Conservation (phyloP, 1,140 invertebrate genomes). For the Patella vulgata region DNA sequence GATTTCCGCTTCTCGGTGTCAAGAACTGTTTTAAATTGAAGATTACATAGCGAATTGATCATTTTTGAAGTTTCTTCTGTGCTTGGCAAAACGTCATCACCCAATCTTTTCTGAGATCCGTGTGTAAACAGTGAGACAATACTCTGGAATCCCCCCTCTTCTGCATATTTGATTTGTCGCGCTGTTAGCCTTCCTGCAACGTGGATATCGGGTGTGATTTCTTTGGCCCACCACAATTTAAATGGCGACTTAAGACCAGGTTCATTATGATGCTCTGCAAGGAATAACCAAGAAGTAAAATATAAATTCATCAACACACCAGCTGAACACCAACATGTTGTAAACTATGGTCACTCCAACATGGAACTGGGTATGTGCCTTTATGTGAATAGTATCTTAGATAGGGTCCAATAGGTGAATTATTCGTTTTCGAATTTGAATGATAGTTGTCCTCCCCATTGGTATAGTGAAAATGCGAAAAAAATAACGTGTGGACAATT, state of each 20-base stretch:
- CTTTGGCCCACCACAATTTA: constrained; percentile 59
- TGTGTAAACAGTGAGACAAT: constrained; percentile 49
- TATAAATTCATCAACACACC: no score
- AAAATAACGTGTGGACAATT: no score
- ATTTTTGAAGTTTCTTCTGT: constrained; percentile 37
- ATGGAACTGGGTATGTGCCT: no score
- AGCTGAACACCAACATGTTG: no score
- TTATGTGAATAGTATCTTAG: no score
- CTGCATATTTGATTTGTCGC: constrained; percentile 53
- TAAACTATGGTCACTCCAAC: no score
- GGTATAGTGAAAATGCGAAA: no score
- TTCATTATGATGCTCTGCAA: no score
- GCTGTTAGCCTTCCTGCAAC: constrained; percentile 50
- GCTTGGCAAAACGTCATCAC: constrained; percentile 43
- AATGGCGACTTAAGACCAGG: constrained; percentile 46
- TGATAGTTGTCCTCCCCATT: no score
- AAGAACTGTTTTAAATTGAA: constrained; percentile 42
- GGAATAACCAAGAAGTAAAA: no score
- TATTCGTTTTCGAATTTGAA: no score
- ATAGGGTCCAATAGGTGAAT: no score
- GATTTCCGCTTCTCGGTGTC: constrained; percentile 37
- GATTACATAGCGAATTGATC: constrained; percentile 27
- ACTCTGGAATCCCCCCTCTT: constrained; percentile 52
- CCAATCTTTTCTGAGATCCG: constrained; percentile 34
- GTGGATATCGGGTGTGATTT: constrained; percentile 53